Base-by-base conservation (phyloP, 1,140 invertebrate genomes). In the Plectus sambesii region DNA sequence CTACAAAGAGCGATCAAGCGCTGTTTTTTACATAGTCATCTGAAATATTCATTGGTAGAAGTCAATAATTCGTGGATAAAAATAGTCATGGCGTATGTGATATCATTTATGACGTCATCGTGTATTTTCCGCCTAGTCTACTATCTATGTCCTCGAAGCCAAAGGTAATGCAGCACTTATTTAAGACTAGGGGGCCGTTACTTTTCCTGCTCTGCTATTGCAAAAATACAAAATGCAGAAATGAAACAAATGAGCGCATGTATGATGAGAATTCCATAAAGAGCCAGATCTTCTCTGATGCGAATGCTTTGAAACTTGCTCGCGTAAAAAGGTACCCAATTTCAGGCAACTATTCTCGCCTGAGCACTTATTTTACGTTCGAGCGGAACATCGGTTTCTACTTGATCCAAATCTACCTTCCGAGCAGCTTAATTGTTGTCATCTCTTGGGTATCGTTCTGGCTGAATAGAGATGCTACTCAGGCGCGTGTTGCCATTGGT, bases 331-430 rank as follows among this genome's bases (percentile, higher is more conserved):
- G 24, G 53, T 5, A 57, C n/a, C 23, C n/a, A 45, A 12, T 58
- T 62, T 35, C 63, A 93, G 89, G 90, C 77, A 93, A 96, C 76
- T 96, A 96, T 75, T 94, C 89, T 62, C 81, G 90, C 66, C 76
- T 97, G 78, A 85, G 87, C 51, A 90, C 87, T 75, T 86, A 92
- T 76, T 93, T 97, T 72, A 87, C 89, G 74, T 96, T 97, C 76
- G 88, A 90, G 57, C 81, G 90, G 55, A 92, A 87, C 64, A 92
- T 96, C 84, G 90, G 90, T 63, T 96, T 96, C 79, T 96, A 96
- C 78, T 78, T 97, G 64, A 96, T 96, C 74, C 90, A 96, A 77
- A 94, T 96, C 73, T 96, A 96, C 79, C 92, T 96, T 75, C 90
- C 90, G 60, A 92, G 88, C 69, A 86, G 86, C 70, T 80, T 96